A percentile compares a stretch with the other conserved stretches of the same genome.
phyloP scores from a whole-genome alignment of 1,140 invertebrate species.

The Coptotermes formosanus region DNA sequence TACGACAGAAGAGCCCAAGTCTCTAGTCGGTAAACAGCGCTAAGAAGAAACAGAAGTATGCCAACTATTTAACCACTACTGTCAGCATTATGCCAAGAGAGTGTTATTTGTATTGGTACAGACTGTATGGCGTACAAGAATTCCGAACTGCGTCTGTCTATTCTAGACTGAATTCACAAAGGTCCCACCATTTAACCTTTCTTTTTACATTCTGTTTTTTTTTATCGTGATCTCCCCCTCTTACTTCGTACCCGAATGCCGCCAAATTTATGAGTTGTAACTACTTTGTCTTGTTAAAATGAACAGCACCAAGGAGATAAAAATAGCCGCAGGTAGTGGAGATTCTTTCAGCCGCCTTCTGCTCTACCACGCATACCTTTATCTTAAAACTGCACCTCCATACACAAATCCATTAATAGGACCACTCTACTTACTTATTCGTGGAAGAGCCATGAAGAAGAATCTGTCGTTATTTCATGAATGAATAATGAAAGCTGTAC shows the following conservation, averaged over 20 bases:
- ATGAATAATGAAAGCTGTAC: too few species aligned
- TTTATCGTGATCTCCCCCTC: neutral
- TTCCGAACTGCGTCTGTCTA: neutral
- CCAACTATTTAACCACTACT: too few species aligned
- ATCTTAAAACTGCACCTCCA: neutral
- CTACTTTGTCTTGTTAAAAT: neutral
- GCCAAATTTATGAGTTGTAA: constrained; percentile 6
- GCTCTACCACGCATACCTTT: neutral
- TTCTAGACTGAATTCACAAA: neutral
- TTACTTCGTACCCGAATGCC: neutral
- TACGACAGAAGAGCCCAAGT: too few species aligned
- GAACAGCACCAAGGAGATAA: neutral
- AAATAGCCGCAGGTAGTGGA: neutral
- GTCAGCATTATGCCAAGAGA: too few species aligned
- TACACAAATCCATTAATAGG: neutral
- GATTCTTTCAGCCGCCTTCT: neutral
- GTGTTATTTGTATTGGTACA: neutral
- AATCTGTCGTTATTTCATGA: too few species aligned
- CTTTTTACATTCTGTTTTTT: neutral
- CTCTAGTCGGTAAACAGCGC: too few species aligned
- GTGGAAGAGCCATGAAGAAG: too few species aligned
- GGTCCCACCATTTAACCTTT: neutral
- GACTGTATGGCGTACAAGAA: neutral
- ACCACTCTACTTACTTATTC: too few species aligned
- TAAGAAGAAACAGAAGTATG: too few species aligned